A percentile compares a stretch with the other conserved stretches of the same genome.
Conservation (phyloP, 2,888 invertebrate species). For the Pristionchus japonicus region DNA sequence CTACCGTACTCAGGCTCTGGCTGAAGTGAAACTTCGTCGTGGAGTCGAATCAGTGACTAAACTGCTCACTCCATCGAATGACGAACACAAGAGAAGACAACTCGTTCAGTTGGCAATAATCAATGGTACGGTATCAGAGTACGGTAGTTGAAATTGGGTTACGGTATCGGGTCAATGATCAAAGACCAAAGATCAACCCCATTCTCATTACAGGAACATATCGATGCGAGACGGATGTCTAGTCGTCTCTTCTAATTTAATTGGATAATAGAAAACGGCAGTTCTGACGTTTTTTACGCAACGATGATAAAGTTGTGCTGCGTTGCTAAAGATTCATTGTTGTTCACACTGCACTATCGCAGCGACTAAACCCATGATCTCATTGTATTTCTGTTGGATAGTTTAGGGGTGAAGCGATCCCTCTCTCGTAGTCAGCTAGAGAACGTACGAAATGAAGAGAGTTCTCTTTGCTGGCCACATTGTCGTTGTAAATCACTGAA, state of each 20-base stretch:
- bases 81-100: conserved; percentile 98
- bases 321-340: neutral
- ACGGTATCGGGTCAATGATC: no score
- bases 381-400: no score
- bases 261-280: conserved; percentile 20
- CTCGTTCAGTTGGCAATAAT: conserved; percentile 97
- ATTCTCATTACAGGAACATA: neutral
- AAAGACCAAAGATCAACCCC: no score
- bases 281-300: conserved; percentile 29
- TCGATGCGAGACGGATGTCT: neutral
- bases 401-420: no score
- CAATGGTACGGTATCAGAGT: conserved; percentile 82
- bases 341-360: no score
- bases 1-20: conserved; percentile 77
- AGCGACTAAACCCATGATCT: no score
- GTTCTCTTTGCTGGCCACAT: no score
- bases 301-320: conserved; percentile 29
- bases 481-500: no score
- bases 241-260: neutral
- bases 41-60: conserved; percentile 98
- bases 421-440: no score
- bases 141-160: neutral
- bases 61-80: conserved; percentile 96
- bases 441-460: no score
- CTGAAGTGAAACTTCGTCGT: conserved; percentile 86